Base-by-base conservation (phyloP, 2,113 vertebrate genomes). In the Oncorhynchus mykiss region DNA sequence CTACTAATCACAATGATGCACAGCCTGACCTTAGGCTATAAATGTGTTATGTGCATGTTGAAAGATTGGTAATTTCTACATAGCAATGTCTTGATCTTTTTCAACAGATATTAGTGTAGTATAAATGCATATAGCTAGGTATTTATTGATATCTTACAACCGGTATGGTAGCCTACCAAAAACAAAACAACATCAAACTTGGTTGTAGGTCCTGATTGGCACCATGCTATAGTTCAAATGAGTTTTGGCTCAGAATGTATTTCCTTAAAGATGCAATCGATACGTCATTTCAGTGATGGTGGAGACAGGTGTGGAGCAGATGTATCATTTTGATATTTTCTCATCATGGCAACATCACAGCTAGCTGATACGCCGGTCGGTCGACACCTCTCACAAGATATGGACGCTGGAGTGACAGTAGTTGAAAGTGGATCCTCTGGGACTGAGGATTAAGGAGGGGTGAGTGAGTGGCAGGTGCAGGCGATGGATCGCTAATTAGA, bases 401-500 rank as follows among this genome's bases (percentile, higher is more conserved):
- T 64, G 48, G 78, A 77, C 72, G 67, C 72, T 78, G 7, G 80
- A 76, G 25, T 72, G 83, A 74, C 59, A 69, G 74, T 65, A 72
- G 65, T 67, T 77, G 71, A 75, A 79, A 80, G 64, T 67, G 64
- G 29, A 70, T 82, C 74, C 75, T 72, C 74, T 24, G 34, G 80
- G 57, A 69, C 70, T 74, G 72, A 66, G 70, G 69, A 71, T 54
- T 51, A 71, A 9, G 13, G 11, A 25, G 22, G n/a, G 13, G n/a
- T 16, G 39, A 39, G 6, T 34, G 67, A 70, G 74, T 54, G 25
- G 20, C 45, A 51, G 24, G 12, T 27, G 45, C 18, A 45, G 51
- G 62, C 34, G 67, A 82, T 59, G 39, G 34, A 84, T 81, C 57
- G 64, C 71, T 81, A 81, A 89, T 87, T 78, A 83, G 78, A 54